A percentile compares a stretch with the other conserved stretches of the same genome.
phyloP scores from a whole-genome alignment of 2,888 invertebrate genomes.

The Brachyopa scutellaris region DNA sequence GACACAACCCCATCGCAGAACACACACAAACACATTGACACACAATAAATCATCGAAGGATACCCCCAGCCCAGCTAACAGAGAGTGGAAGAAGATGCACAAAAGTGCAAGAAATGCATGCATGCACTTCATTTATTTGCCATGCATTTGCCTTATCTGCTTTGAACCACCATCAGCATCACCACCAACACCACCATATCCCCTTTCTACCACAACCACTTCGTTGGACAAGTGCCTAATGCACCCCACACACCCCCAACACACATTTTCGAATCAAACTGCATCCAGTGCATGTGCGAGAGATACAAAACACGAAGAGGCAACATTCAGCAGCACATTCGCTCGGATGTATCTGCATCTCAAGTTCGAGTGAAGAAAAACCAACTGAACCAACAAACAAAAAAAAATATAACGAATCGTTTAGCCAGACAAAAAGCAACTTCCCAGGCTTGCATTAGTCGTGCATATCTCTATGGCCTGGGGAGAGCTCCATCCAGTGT shows the following conservation, averaged over 20 bases:
- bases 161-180: conserved; percentile 63
- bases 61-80: conserved; percentile 61
- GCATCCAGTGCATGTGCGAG: conserved; percentile 61
- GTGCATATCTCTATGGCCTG: conserved; percentile 55
- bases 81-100: conserved; percentile 63
- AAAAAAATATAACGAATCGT: conserved; percentile 58
- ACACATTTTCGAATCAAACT: conserved; percentile 39
- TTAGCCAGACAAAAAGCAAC: conserved; percentile 70
- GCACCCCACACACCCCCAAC: conserved; percentile 36
- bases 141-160: conserved; percentile 67
- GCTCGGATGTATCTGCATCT: conserved; percentile 69
- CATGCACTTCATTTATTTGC: conserved; percentile 72
- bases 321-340: conserved; percentile 29
- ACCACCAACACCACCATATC: conserved; percentile 38
- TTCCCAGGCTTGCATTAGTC: conserved; percentile 69
- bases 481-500: conserved; percentile 63
- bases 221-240: conserved; percentile 68
- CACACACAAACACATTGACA: conserved; percentile 34
- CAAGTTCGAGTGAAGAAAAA: conserved; percentile 63
- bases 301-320: conserved; percentile 62
- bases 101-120: conserved; percentile 72
- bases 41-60: conserved; percentile 71
- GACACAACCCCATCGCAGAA: conserved; percentile 30
- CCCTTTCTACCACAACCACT: not conserved
- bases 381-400: conserved; percentile 44